A percentile compares a stretch with the other conserved stretches of the same genome.
Evolutionary conservation across 23 tunicate species (phyloP).

Genomic region (Diplosoma virens): DNA sequence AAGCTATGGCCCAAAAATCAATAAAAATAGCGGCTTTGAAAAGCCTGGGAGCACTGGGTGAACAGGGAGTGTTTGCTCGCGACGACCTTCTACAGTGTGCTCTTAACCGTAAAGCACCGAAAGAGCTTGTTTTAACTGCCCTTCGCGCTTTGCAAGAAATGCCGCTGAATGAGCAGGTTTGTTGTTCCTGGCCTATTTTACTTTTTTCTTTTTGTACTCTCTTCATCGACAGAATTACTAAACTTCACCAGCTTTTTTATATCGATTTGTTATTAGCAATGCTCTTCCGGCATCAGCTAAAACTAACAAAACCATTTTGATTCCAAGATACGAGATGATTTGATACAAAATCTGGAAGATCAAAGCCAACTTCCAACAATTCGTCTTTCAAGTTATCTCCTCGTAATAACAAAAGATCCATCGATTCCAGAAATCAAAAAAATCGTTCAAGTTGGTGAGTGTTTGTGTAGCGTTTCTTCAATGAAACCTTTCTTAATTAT

Average conservation of each 20-base stretch:
- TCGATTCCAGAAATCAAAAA: background rate
- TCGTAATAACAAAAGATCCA: slow-evolving; percentile 17
- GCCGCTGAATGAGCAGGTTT: background rate
- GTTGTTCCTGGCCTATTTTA: background rate
- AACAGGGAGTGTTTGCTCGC: background rate
- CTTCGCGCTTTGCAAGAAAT: slow-evolving; percentile 10
- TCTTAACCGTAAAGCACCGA: slow-evolving; percentile 11
- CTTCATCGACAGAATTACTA: too few relatives aligned
- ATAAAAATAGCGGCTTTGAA: slow-evolving; percentile 13
- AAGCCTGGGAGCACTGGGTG: slow-evolving; percentile 13
- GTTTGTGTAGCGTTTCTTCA: background rate
- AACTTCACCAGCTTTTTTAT: too few relatives aligned
- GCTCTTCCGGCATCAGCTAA: too few relatives aligned
- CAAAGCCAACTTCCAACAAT: background rate
- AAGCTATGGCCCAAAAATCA: background rate
- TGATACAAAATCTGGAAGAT: background rate
- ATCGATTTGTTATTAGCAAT: too few relatives aligned
- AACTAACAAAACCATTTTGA: too few relatives aligned
- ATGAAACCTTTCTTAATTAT: background rate
- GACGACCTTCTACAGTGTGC: slow-evolving; percentile 7
- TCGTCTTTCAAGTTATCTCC: slow-evolving; percentile 27
- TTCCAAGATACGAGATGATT: background rate
- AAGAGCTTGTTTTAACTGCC: background rate
- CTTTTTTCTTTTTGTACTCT: background rate
- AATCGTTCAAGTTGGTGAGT: slow-evolving; percentile 6